A percentile compares a stretch with the other conserved stretches of the same genome.
These are phyloP conservation scores for Engraulis encrasicolus DNA, from an alignment of 2,113 vertebrate genomes.

Conservation along the genomic window DNA sequence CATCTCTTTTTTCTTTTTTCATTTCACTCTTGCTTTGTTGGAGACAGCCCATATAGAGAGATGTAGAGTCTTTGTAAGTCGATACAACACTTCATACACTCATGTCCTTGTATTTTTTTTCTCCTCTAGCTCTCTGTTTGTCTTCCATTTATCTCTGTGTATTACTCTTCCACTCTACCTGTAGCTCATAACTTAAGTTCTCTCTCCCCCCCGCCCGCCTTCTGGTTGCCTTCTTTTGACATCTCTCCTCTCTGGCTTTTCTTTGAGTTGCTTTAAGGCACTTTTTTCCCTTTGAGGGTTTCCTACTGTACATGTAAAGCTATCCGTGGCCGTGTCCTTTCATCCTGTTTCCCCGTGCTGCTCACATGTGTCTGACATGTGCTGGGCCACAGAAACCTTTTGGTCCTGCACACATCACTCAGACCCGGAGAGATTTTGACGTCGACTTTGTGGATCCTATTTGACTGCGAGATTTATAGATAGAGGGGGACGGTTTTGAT, in stretches of 20 bases:
- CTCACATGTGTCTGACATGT: background rate
- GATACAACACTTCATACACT: background rate
- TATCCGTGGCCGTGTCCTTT: background rate
- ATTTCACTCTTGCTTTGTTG: background rate
- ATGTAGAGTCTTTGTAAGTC: background rate
- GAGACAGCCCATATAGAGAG: background rate
- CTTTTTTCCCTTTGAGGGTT: background rate
- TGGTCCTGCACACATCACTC: background rate
- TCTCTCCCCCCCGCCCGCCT: background rate
- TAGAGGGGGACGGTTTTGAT: constrained; percentile 8
- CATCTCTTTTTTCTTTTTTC: background rate
- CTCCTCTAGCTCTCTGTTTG: too few relatives aligned
- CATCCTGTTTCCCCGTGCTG: background rate
- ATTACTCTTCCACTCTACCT: background rate
- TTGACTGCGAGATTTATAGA: background rate
- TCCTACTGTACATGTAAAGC: constrained; percentile 6
- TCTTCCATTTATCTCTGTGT: background rate
- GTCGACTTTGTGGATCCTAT: background rate
- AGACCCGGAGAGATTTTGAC: background rate
- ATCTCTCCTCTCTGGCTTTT: background rate
- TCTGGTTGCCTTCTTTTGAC: background rate
- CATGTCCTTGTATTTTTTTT: background rate
- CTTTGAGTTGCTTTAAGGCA: background rate
- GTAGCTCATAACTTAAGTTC: background rate
- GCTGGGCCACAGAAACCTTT: background rate